A percentile compares a stretch with the other conserved stretches of the same genome.
Conservation (phyloP, 2,888 invertebrate species). For the Gandaritis pyraliata region DNA sequence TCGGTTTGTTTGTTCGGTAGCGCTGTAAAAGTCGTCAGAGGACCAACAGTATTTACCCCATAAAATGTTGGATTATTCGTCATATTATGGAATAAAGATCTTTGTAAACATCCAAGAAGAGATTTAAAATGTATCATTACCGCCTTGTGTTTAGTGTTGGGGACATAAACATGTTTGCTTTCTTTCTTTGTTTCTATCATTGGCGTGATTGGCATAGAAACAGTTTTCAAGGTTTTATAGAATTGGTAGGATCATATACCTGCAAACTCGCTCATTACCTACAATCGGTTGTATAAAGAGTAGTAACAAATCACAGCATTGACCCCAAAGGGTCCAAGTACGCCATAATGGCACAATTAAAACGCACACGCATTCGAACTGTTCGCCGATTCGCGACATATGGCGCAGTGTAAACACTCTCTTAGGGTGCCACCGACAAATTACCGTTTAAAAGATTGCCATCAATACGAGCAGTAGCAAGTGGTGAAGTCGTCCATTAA, state of each 20-base stretch:
- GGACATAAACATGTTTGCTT: no score
- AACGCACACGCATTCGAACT: constrained; percentile 51
- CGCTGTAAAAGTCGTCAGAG: no score
- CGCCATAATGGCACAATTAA: constrained; percentile 65
- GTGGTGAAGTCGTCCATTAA: constrained; percentile 62
- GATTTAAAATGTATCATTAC: no score
- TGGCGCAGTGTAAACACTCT: constrained; percentile 59
- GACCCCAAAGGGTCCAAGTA: constrained; percentile 44
- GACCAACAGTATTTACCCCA: no score
- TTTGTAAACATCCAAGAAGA: no score
- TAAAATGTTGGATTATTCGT: no score
- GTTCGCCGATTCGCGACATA: constrained; percentile 65
- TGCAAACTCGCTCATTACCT: neutral
- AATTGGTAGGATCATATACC: neutral
- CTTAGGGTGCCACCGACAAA: constrained; percentile 58
- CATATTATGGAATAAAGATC: no score
- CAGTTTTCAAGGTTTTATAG: no score
- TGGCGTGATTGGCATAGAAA: no score
- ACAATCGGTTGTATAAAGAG: constrained; percentile 24
- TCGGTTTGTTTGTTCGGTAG: neutral
- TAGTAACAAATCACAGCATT: constrained; percentile 29
- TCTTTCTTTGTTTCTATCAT: no score
- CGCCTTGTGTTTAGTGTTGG: no score
- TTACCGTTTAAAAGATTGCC: constrained; percentile 79
- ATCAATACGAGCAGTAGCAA: constrained; percentile 66